These are phyloP conservation scores for Cheilosia pagana DNA, from an alignment of 2,888 invertebrate species.

Conservation along the genomic window DNA sequence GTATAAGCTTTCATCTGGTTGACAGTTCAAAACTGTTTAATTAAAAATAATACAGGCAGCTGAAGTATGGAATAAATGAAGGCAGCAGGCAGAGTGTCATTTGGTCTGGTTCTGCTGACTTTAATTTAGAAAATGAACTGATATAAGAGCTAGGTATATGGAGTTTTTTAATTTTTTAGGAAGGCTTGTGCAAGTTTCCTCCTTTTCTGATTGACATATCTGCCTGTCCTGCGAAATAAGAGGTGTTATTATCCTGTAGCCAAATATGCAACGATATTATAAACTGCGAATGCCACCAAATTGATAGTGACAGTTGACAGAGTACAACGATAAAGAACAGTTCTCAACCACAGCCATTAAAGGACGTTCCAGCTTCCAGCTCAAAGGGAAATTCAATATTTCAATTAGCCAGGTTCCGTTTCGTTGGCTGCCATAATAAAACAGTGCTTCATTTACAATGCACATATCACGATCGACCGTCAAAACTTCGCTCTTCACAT, in stretches of 20 bases:
- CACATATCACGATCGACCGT: no score
- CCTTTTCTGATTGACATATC: neutral
- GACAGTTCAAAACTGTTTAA: constrained; percentile 51
- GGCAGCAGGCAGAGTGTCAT: constrained; percentile 15
- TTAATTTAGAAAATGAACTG: constrained; percentile 16
- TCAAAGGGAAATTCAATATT: constrained; percentile 39
- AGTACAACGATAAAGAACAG: no score
- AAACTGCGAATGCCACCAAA: no score
- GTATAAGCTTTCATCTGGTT: constrained; percentile 37
- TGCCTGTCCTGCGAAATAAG: neutral
- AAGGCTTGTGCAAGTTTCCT: neutral
- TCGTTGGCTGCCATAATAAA: neutral
- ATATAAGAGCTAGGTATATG: neutral
- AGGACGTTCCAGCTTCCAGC: no score
- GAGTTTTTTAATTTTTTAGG: neutral
- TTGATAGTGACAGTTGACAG: no score
- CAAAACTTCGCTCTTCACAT: no score
- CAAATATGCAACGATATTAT: neutral
- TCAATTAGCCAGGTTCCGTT: constrained; percentile 40
- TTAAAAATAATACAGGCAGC: constrained; percentile 38
- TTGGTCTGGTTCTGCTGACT: constrained; percentile 16
- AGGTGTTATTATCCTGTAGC: neutral
- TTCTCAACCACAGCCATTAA: no score
- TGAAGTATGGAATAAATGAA: constrained; percentile 15
- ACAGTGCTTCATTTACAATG: neutral